These are phyloP conservation scores for Aricia artaxerxes DNA, from an alignment of 2,888 invertebrate species.

Conservation along the genomic window DNA sequence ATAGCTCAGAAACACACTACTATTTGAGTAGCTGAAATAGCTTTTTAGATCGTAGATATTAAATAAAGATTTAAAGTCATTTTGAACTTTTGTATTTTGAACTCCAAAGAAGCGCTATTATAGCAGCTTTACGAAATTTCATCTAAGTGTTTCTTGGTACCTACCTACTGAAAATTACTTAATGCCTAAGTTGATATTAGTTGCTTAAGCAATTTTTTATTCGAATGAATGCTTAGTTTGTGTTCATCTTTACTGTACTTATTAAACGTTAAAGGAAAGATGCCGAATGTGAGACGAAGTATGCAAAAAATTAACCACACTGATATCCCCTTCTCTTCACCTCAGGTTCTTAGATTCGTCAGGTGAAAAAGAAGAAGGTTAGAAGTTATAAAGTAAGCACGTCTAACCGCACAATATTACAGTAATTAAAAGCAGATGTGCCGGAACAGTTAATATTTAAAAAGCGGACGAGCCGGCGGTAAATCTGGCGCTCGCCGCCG, in stretches of 20 bases:
- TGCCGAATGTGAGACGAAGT: too few relatives aligned
- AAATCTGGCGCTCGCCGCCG: constrained; percentile 48
- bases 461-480: constrained; percentile 36
- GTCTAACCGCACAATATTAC: constrained; percentile 10
- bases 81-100: not conserved
- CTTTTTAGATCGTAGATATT: not conserved
- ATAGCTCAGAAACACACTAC: not conserved
- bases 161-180: too few relatives aligned
- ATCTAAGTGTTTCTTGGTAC: too few relatives aligned
- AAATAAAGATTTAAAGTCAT: not conserved
- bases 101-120: not conserved
- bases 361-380: not conserved
- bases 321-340: not conserved
- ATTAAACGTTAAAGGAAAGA: too few relatives aligned
- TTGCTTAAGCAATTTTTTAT: too few relatives aligned
- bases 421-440: constrained; percentile 25
- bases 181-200: too few relatives aligned
- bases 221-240: too few relatives aligned
- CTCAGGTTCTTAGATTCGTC: not conserved
- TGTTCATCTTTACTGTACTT: too few relatives aligned
- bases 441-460: constrained; percentile 30
- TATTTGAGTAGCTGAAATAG: not conserved
- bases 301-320: too few relatives aligned
- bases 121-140: not conserved
- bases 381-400: not conserved